Percentiles rank a stretch among this genome's conserved stretches.
Conservation (phyloP, 2,888 invertebrate genomes). For the Hemaris fuciformis region DNA sequence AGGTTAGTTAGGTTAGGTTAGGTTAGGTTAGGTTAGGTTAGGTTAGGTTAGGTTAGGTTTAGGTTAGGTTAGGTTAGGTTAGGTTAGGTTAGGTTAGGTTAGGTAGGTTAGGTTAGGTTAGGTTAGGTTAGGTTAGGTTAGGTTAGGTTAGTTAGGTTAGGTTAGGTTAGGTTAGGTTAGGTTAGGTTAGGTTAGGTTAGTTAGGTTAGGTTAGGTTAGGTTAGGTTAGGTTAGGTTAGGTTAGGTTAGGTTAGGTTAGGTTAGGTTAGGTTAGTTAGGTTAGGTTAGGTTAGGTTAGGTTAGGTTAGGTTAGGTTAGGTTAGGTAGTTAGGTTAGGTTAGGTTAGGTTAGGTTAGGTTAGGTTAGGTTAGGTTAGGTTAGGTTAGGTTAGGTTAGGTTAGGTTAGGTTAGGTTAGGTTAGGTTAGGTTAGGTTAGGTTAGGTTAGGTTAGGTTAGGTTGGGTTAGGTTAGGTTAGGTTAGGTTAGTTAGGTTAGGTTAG, state of each 20-base stretch:
- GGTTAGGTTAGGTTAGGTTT: no score
- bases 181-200: slow-evolving; percentile 19
- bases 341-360: slow-evolving; percentile 26
- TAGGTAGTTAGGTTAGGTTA: slow-evolving; percentile 27
- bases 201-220: slow-evolving; percentile 18
- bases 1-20: no score
- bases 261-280: slow-evolving; percentile 20
- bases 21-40: no score
- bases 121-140: no score
- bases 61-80: no score
- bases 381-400: not conserved
- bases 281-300: slow-evolving; percentile 19
- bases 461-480: slow-evolving; percentile 21
- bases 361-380: slow-evolving; percentile 17
- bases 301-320: slow-evolving; percentile 22
- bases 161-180: no score
- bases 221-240: slow-evolving; percentile 20
- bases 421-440: not conserved
- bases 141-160: no score
- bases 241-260: slow-evolving; percentile 21
- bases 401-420: not conserved
- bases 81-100: no score
- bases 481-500: no score
- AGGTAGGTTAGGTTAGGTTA: no score
- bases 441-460: slow-evolving; percentile 18